Conservation (phyloP, 2,888 invertebrate species). For the Gymnocheta viridis region DNA sequence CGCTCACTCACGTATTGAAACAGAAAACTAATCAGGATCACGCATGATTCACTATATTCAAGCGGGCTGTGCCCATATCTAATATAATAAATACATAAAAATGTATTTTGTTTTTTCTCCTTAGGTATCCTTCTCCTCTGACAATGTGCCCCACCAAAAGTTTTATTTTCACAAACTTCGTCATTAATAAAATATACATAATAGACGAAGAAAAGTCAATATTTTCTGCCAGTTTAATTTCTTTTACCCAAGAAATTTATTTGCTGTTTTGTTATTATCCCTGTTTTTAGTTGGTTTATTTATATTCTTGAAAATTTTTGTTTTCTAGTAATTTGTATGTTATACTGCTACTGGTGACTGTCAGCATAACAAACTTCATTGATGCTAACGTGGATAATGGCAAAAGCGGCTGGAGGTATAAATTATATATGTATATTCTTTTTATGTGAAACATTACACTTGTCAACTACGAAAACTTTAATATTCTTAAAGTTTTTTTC, state of each 20-base stretch:
- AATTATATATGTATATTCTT: not conserved
- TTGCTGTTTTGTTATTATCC: conserved; percentile 9
- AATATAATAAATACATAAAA: too few species aligned
- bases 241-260: not conserved
- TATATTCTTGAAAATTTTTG: not conserved
- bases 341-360: not conserved
- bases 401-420: not conserved
- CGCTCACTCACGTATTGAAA: too few species aligned
- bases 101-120: too few species aligned
- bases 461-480: conserved; percentile 8
- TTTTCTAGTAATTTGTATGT: conserved; percentile 8
- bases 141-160: too few species aligned
- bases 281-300: conserved; percentile 9
- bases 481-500: not conserved
- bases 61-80: too few species aligned
- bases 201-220: not conserved
- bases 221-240: not conserved
- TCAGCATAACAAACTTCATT: not conserved
- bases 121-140: not conserved
- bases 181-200: conserved; percentile 12
- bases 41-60: too few species aligned
- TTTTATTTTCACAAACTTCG: too few species aligned
- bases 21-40: too few species aligned
- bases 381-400: not conserved
- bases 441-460: conserved; percentile 16